Conservation (phyloP, 2,113 vertebrate species). For the Hiodon tergisus region DNA sequence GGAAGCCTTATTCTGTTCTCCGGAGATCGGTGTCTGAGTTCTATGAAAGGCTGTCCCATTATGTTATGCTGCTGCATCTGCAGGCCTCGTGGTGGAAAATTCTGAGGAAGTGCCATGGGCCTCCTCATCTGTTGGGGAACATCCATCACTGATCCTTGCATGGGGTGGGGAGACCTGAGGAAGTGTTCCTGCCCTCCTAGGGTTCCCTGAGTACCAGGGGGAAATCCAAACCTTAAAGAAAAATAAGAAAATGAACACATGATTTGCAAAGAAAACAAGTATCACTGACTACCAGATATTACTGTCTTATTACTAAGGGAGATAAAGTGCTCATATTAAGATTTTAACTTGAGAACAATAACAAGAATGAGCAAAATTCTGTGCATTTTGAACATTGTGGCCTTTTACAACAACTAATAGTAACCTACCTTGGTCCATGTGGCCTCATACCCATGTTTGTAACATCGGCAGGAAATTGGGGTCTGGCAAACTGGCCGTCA, state of each 20-base stretch:
- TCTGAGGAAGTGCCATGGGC: constrained; percentile 64
- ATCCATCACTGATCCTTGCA: constrained; percentile 54
- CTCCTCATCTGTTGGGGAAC: constrained; percentile 72
- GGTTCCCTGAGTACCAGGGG: constrained; percentile 56
- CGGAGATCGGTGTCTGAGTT: constrained; percentile 78
- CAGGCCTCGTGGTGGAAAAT: constrained; percentile 70
- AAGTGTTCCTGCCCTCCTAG: constrained; percentile 73
- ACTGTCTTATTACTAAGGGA: background rate
- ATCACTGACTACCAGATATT: background rate
- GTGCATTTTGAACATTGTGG: background rate
- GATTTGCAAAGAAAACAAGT: background rate
- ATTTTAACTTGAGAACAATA: background rate
- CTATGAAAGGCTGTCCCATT: constrained; percentile 88
- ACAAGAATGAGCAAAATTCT: background rate
- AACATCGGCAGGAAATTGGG: constrained; percentile 64
- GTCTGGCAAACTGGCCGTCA: constrained; percentile 61
- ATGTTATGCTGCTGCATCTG: constrained; percentile 82
- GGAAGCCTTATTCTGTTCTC: constrained; percentile 74
- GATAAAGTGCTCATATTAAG: too few relatives aligned
- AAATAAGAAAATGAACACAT: background rate
- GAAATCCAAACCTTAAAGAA: constrained; percentile 68
- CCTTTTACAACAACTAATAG: background rate
- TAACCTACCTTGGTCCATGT: constrained; percentile 69
- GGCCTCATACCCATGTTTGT: constrained; percentile 65
- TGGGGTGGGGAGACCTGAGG: constrained; percentile 61